phyloP scores from a whole-genome alignment of 1,140 invertebrate species.

The Drosophila serrata region DNA sequence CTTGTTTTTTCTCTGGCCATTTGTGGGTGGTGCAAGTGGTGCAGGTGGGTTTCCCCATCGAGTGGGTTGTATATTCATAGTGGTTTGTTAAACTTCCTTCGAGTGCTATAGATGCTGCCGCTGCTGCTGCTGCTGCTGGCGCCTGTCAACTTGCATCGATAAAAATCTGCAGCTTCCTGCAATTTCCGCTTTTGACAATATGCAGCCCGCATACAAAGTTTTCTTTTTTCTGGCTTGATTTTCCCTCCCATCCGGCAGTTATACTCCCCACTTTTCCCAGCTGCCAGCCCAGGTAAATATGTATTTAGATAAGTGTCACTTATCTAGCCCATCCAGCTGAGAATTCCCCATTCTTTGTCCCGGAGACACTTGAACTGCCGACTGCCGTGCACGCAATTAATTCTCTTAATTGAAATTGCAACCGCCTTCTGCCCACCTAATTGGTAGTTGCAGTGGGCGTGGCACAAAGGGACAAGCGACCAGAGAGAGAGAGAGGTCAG shows the following conservation, averaged over 20 bases:
- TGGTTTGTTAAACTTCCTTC: slow-evolving; percentile 44
- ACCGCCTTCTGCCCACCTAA: slow-evolving; percentile 74
- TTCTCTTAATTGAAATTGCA: slow-evolving; percentile 81
- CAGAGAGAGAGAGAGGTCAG: slow-evolving; percentile 26
- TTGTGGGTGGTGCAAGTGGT: slow-evolving; percentile 36
- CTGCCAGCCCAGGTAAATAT: slow-evolving; percentile 69
- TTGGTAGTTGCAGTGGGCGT: slow-evolving; percentile 69
- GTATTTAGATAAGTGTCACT: slow-evolving; percentile 80
- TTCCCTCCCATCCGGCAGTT: not conserved
- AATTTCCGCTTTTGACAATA: slow-evolving; percentile 58
- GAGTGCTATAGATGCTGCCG: slow-evolving; percentile 40
- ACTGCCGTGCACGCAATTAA: slow-evolving; percentile 74
- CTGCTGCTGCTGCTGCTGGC: slow-evolving; percentile 62
- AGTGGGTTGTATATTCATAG: slow-evolving; percentile 15
- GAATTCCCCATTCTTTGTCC: slow-evolving; percentile 38
- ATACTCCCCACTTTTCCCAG: not conserved
- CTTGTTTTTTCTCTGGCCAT: slow-evolving; percentile 33
- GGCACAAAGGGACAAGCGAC: slow-evolving; percentile 3
- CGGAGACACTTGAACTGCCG: slow-evolving; percentile 45
- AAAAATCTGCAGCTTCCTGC: slow-evolving; percentile 65
- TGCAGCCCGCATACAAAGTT: slow-evolving; percentile 60
- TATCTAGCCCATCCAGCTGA: slow-evolving; percentile 45
- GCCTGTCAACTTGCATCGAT: slow-evolving; percentile 68
- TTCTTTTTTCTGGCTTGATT: slow-evolving; percentile 2
- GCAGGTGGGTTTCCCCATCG: not conserved